These are phyloP conservation scores for Heteropelma amictum DNA, from an alignment of 2,888 invertebrate species.

Conservation along the genomic window DNA sequence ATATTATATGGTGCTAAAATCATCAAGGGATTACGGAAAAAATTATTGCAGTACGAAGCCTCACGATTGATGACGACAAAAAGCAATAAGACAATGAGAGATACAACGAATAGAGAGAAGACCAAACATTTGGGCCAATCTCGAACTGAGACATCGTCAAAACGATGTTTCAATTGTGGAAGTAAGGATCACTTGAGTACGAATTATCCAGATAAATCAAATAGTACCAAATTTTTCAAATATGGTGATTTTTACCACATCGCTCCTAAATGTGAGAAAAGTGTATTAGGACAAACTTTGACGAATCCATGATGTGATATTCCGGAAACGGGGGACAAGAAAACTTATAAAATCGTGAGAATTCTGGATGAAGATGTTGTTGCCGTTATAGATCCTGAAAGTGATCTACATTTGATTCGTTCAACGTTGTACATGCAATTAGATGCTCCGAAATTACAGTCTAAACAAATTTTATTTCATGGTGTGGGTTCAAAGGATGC, in stretches of 20 bases:
- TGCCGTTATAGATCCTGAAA: background rate
- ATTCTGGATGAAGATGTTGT: background rate
- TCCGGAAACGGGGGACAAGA: background rate
- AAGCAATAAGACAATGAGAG: background rate
- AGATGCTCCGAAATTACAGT: background rate
- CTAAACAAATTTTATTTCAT: background rate
- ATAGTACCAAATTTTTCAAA: background rate
- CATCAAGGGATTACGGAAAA: background rate
- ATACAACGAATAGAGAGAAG: background rate
- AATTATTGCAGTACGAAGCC: background rate
- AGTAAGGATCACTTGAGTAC: background rate
- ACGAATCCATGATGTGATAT: background rate
- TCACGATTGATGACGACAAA: background rate
- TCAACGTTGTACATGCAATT: background rate
- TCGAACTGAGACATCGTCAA: background rate
- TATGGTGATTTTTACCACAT: background rate
- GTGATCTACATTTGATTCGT: background rate
- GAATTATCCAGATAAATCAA: background rate
- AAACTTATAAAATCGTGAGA: background rate
- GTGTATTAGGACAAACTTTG: background rate
- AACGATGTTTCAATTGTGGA: background rate
- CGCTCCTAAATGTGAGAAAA: background rate
- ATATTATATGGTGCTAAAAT: constrained; percentile 34
- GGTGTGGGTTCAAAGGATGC: background rate
- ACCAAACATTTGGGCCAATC: background rate